A percentile compares a stretch with the other conserved stretches of the same genome.
Evolutionary conservation across 2,797 vertebrate genomes (phyloP).

Genomic region (Spea hammondii): DNA sequence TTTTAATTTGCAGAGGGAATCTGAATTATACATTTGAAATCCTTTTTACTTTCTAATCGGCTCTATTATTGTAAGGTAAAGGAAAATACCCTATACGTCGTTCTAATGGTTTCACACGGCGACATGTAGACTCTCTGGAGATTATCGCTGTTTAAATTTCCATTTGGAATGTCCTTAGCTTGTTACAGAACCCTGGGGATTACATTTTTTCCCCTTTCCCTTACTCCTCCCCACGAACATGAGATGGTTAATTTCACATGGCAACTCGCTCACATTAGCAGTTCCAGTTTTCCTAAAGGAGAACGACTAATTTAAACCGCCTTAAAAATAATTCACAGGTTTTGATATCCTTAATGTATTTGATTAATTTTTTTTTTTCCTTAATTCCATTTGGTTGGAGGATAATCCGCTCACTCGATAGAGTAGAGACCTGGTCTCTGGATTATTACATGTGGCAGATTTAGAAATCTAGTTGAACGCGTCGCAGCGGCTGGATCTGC

Average conservation of each 20-base stretch:
- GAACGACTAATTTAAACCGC: constrained; percentile 28
- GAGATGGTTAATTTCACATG: constrained; percentile 17
- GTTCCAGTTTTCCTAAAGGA: constrained; percentile 16
- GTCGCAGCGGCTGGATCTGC: constrained; percentile 48
- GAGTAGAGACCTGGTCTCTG: constrained; percentile 63
- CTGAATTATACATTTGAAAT: too few species aligned
- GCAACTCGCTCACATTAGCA: constrained; percentile 15
- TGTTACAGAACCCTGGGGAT: neutral
- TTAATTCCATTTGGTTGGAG: constrained; percentile 64
- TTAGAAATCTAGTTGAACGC: constrained; percentile 75
- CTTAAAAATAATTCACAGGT: constrained; percentile 13
- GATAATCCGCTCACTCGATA: constrained; percentile 77
- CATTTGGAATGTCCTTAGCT: constrained; percentile 23
- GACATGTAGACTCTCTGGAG: constrained; percentile 21
- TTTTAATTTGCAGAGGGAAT: too few species aligned
- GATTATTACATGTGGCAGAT: constrained; percentile 81
- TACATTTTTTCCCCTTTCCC: neutral
- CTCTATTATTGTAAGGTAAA: too few species aligned
- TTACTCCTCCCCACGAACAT: neutral
- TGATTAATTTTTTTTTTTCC: constrained; percentile 43
- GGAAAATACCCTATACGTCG: too few species aligned
- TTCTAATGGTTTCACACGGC: neutral
- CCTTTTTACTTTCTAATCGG: too few species aligned
- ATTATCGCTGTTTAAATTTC: constrained; percentile 30
- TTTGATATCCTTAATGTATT: too few species aligned